Conservation (phyloP, 2,113 vertebrate genomes). For the Eidolon helvum region DNA sequence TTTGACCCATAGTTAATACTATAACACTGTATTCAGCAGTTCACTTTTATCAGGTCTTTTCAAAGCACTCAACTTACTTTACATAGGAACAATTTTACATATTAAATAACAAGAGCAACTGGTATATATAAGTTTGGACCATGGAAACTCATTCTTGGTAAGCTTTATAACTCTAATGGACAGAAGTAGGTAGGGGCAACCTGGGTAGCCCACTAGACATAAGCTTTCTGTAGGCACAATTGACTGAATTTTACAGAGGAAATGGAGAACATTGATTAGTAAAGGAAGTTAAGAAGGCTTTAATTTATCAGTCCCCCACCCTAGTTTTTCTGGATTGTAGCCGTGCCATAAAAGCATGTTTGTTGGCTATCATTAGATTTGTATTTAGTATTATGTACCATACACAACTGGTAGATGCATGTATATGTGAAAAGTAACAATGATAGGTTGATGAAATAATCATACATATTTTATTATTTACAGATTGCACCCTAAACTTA, state of each 20-base stretch:
- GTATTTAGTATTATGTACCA: not conserved
- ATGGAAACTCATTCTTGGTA: not conserved
- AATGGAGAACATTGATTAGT: not conserved
- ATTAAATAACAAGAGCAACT: not conserved
- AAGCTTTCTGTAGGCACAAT: not conserved
- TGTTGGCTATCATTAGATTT: not conserved
- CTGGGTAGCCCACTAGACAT: no score
- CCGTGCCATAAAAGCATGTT: not conserved
- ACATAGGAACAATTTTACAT: not conserved
- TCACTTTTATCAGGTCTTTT: not conserved
- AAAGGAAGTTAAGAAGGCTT: not conserved
- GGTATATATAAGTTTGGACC: not conserved
- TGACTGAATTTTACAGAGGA: not conserved
- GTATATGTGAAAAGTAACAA: not conserved
- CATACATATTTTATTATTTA: conserved; percentile 58
- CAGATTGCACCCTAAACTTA: conserved; percentile 88
- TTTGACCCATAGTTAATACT: not conserved
- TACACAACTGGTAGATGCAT: not conserved
- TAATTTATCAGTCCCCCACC: not conserved
- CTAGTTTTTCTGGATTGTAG: not conserved
- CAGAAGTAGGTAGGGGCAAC: no score
- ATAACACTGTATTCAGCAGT: not conserved
- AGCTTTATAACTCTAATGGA: not conserved
- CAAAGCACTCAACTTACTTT: not conserved
- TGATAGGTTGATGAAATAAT: not conserved